Evolutionary conservation across 2,797 vertebrate species (phyloP).

Genomic region (Tolypeutes matacus): DNA sequence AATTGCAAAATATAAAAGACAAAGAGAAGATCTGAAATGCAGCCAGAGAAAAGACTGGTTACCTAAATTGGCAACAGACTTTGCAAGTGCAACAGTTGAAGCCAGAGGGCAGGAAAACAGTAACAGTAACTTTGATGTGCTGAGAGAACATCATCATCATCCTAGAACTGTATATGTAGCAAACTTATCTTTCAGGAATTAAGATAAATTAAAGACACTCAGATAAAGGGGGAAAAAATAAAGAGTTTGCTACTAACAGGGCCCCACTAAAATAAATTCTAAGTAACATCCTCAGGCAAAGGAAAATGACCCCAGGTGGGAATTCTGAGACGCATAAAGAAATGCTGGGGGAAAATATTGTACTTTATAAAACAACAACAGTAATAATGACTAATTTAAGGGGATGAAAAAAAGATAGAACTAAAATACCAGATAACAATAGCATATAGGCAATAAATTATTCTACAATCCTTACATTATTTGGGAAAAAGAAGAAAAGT

Average conservation of each 20-base stretch:
- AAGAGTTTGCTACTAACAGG: neutral
- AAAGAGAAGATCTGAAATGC: neutral
- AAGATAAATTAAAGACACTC: conserved; percentile 3
- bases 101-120: neutral
- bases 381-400: neutral
- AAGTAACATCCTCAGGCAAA: neutral
- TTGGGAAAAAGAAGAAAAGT: neutral
- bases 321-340: conserved; percentile 8
- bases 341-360: neutral
- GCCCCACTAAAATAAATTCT: neutral
- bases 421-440: neutral
- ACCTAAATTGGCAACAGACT: too few species aligned
- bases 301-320: neutral
- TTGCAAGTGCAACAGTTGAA: neutral
- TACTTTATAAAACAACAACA: neutral
- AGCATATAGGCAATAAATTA: neutral
- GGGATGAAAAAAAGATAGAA: too few species aligned
- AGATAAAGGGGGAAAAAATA: neutral
- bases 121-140: neutral
- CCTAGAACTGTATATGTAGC: neutral
- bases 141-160: neutral
- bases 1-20: neutral
- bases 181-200: conserved; percentile 39
- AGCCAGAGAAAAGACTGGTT: neutral
- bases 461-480: neutral